Base-by-base conservation (phyloP, 1,140 invertebrate species). In the Mizuhopecten yessoensis region DNA sequence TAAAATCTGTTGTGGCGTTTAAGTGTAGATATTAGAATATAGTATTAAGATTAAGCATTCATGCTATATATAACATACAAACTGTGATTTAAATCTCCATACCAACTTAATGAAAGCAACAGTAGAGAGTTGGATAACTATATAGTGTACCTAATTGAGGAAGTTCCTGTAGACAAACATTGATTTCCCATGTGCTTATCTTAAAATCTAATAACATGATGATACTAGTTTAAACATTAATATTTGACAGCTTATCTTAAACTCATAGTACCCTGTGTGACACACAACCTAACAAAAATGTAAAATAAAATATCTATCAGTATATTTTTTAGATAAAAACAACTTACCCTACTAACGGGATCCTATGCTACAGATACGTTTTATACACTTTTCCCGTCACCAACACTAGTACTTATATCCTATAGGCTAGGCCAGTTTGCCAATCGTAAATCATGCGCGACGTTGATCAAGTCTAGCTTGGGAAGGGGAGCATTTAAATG, bases 401-500 rank as follows among this genome's bases (percentile, higher is more conserved):
- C 57, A 75, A 75, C 29, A n/a, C 23, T n/a, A 75, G 57, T 75
- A 75, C 57, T 75, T 75, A 75, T 75, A 75, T 17, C 57, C 57
- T 5, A 75, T n/a, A n/a, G n/a, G n/a, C 57, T 75, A 29, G 57
- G 57, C n/a, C n/a, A 75, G 57, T n/a, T 75, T 75, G 57, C 29
- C 57, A n/a, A 29, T 75, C 57, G 57, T 29, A 75, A 75, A 75
- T 75, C 57, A 75, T 75, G 57, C 23, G 57, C 3, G 29, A 75
- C n/a, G 57, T 75, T 75, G 57, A 75, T 75, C 57, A 75, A 75
- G 57, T 75, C 57, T 75, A 75, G 17, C 57, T 75, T 3, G 57
- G 57, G 57, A 75, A 75, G 57, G 57, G 57, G 11, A 75, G n/a
- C 57, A 29, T 75, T 75, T 75, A 75, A 75, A 75, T 75, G 57